phyloP scores from a whole-genome alignment of 2,113 vertebrate species.

The Ramphastos sulfuratus region DNA sequence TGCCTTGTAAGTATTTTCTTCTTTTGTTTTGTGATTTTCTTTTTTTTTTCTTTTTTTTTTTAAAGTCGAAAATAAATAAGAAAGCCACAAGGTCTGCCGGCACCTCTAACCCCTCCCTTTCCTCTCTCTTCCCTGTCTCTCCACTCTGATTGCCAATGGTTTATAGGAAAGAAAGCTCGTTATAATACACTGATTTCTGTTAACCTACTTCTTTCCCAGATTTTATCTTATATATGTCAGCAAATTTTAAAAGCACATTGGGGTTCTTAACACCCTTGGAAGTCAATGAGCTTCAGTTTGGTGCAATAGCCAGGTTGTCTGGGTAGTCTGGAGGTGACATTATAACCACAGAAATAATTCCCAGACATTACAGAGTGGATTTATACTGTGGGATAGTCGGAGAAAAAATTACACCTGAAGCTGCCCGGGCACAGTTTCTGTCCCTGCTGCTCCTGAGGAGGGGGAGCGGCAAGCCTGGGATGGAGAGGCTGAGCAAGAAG shows the following conservation, averaged over 20 bases:
- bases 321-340: neutral
- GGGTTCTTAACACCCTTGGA: neutral
- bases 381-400: neutral
- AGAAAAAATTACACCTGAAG: neutral
- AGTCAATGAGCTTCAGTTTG: neutral
- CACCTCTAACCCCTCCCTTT: neutral
- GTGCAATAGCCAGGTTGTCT: neutral
- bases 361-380: neutral
- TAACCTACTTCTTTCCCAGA: neutral
- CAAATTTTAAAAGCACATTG: neutral
- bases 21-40: neutral
- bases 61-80: neutral
- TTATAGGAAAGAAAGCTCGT: neutral
- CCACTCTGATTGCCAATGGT: neutral
- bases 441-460: neutral
- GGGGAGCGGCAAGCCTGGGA: accelerated
- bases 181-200: neutral
- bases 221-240: neutral
- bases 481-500: neutral
- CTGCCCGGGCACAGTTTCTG: neutral
- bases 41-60: conserved; percentile 6
- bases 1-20: conserved; percentile 74
- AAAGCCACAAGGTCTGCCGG: neutral
- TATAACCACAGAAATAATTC: neutral
- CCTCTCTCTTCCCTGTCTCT: neutral